Evolutionary conservation across 2,888 invertebrate genomes (phyloP), one percentile per base, ranked within the genome.

Genomic region (Leucophenga maculata): DNA sequence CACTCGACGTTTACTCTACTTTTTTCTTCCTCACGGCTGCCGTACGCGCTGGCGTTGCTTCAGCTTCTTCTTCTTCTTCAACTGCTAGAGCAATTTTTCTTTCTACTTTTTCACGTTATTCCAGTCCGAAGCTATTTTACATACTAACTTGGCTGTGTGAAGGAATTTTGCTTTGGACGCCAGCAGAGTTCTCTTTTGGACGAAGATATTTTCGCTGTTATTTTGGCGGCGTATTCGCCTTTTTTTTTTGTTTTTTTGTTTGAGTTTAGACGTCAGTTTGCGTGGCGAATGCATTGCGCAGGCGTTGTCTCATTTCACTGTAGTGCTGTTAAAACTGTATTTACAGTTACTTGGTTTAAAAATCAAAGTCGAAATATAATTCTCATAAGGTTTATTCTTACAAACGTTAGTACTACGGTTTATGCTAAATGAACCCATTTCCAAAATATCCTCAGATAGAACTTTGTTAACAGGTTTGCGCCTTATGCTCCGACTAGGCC

Each of bases 51-150:
- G 14, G 26, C 55, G 22, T 57, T 22, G 54, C 22, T 59, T 26
- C 59, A 8, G 8, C 8, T 13, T 32, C 14, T 54, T 46, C 57
- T 48, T 69, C 71, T 68, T 68, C 67, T 48, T 57, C 62, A 54
- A 16, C 52, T 55, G 64, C 67, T 64, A 44, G 67, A 71, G 75
- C 52, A 62, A 50, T 50, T 67, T 64, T n/a, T 66, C 73, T 70
- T 72, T 70, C 70, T 74, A n/a, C 66, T 68, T 73, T 70, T 74
- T 26, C 26, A 74, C 71, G 78, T 80, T 82, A 75, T 68, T 72
- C 82, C 79, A 75, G 77, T 78, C 73, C 79, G 76, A 83, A 76
- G 84, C 77, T 80, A 77, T 77, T 80, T 77, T 69, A 82, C 82
- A 79, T 82, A 84, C 84, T 84, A 75, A 72, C 75, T 70, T 71